Evolutionary conservation across 1,140 invertebrate genomes (phyloP), one percentile per base, ranked within the genome.

Genomic region (Ceratitis capitata): DNA sequence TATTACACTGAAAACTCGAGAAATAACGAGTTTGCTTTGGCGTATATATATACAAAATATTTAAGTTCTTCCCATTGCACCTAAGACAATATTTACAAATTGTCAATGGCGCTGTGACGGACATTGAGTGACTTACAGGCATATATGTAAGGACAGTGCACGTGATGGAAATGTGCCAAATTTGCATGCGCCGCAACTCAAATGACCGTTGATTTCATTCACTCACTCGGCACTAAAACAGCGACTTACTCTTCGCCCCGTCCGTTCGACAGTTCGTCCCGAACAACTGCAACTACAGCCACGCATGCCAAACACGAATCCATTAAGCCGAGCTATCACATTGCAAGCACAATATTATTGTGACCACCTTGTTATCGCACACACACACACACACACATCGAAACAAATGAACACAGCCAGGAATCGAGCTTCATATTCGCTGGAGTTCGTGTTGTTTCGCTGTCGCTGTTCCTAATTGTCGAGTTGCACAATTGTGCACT

Each of bases 401-500:
- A 39, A 32, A 39, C 53, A 58, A 1, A 16, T 12, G n/a, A n/a
- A n/a, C n/a, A n/a, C n/a, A n/a, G n/a, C n/a, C n/a, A n/a, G n/a
- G n/a, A n/a, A n/a, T n/a, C n/a, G n/a, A 6, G 49, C 35, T 47
- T 69, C 3, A 64, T 4, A 69, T 61, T 64, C 47, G 84, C 45
- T 85, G 23, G 42, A 78, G 69, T 85, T 78, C 61, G n/a, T 42
- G 56, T 47, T 23, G 64, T 61, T 61, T 23, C 78, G 35, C 78
- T 85, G 74, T 83, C 78, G 78, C 85, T 58, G 64, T 78, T 85
- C 58, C 89, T 91, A 91, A 91, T 91, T 91, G 90, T 86, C 87
- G 87, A 89, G 89, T 88, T 91, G 89, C 90, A 91, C 90, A 91
- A 91, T 91, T 91, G 90, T 91, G 89, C 90, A 91, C 88, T 91